Evolutionary conservation across 2,888 invertebrate species (phyloP), one percentile per base, ranked within the genome.

Genomic region (Cataglyphis cursor): DNA sequence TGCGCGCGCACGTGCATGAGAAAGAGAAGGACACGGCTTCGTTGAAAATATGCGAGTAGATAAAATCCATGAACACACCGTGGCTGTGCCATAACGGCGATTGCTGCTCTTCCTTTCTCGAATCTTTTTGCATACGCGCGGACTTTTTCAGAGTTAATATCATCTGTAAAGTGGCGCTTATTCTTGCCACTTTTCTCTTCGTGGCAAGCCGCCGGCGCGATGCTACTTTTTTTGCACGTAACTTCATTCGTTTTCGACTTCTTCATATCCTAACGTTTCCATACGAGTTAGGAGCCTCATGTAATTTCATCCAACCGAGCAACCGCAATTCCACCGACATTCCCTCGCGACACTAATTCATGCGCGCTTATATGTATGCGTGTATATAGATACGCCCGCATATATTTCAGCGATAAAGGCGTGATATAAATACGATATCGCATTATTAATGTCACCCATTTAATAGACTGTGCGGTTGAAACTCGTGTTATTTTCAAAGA

Each of bases 221-320:
- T 44, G 41, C 64, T 78, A 85, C 78, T 80, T 83, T 83, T 74
- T 74, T 31, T 24, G 24, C 81, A 28, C 51, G 35, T 68, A 74
- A 70, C 72, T 85, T 73, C 64, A 82, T 83, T 83, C 83, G 80
- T 54, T 80, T 64, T 68, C 51, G 38, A 48, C 51, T 82, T 82
- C 48, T 70, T 66, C 59, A 72, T 70, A 44, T 57, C 8, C 24
- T 18, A 31, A 12, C 38, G 31, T 24, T 76, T 75, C 15, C 31
- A 35, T 38, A 21, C 66, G 57, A 61, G 15, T 51, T 48, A 41
- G 61, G 41, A 54, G 21, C 51, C 21, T 28, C 57, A 38, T 21
- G 74, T 64, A 86, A 87, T 84, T 82, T 76, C 48, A n/a, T 12
- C 6, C 31, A 28, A 21, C n/a, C 24, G 57, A 21, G 54, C 48